Base-by-base conservation (phyloP, 2,888 invertebrate species). In the Ochropleura leucogaster region DNA sequence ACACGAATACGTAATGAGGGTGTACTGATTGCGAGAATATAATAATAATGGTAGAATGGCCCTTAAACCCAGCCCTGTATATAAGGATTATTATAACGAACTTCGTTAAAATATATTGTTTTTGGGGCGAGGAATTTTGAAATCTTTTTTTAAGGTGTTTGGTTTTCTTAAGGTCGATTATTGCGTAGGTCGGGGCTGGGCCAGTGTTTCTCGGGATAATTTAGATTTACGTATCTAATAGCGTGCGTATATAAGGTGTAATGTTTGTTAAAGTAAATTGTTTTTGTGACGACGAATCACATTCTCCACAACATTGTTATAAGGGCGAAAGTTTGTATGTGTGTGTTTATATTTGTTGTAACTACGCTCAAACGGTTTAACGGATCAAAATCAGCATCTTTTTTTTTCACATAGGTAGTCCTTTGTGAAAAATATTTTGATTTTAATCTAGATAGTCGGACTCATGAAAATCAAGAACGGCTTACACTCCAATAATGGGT, bases 1-100 rank as follows among this genome's bases (percentile, higher is more conserved):
- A 83, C 68, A 70, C 70, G 88, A 90, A 89, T 90, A 85, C 85
- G 74, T 74, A 87, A 87, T 85, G 82, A 85, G 77, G 71, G 80
- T 74, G 72, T 83, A 84, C 87, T 86, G 84, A 87, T 87, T 84
- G 80, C 77, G 71, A 77, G 74, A 82, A 77, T 75, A 83, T 83
- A 86, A 85, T 80, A 87, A 81, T 85, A 82, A 86, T 83, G 66
- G 71, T 47, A 18, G 49, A 79, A 82, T 55, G 64, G 73, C 74
- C 82, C 68, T 74, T 55, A 60, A 51, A 66, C 63, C 47, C 44
- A 68, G 68, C 71, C 71, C 20, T 65, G 73, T 80, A 59, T 66
- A 62, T 77, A 77, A 66, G 60, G 30, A 72, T 67, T 67, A 79
- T 68, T 59, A 72, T 77, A 79, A 78, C 68, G 67, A 79, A 76